Conservation (phyloP, 2,797 vertebrate genomes). For the Poeciliopsis presidionis region DNA sequence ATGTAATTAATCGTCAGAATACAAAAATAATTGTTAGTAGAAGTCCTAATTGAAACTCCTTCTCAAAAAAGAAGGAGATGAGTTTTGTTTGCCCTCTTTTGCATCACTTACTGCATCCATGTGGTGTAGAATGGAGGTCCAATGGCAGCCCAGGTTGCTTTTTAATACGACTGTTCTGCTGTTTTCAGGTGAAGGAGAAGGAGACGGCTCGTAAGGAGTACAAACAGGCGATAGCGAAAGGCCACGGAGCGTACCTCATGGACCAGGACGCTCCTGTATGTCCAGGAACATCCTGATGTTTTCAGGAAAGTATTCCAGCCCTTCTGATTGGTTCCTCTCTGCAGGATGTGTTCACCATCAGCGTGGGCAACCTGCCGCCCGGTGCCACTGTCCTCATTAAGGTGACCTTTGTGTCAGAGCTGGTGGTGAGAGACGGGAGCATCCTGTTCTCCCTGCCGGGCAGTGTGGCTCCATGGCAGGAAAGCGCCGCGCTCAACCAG, state of each 20-base stretch:
- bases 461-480: constrained; percentile 87
- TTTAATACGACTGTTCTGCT: not conserved
- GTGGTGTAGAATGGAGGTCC: not conserved
- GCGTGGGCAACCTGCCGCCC: constrained; percentile 88
- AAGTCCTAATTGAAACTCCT: no score
- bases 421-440: constrained; percentile 67
- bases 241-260: constrained; percentile 91
- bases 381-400: constrained; percentile 87
- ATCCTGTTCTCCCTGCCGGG: constrained; percentile 84
- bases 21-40: no score
- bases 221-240: constrained; percentile 80
- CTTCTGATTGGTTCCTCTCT: constrained; percentile 4
- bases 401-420: constrained; percentile 88
- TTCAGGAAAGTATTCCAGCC: not conserved
- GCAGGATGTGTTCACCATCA: constrained; percentile 91
- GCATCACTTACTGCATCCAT: not conserved
- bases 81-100: not conserved
- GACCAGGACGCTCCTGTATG: constrained; percentile 89
- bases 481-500: constrained; percentile 85
- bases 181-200: constrained; percentile 88
- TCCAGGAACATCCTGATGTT: not conserved
- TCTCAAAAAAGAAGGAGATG: no score
- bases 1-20: no score
- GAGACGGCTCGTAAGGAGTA: constrained; percentile 85
- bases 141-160: not conserved